Conservation (phyloP, 2,888 invertebrate genomes). For the Nycteola revayana region DNA sequence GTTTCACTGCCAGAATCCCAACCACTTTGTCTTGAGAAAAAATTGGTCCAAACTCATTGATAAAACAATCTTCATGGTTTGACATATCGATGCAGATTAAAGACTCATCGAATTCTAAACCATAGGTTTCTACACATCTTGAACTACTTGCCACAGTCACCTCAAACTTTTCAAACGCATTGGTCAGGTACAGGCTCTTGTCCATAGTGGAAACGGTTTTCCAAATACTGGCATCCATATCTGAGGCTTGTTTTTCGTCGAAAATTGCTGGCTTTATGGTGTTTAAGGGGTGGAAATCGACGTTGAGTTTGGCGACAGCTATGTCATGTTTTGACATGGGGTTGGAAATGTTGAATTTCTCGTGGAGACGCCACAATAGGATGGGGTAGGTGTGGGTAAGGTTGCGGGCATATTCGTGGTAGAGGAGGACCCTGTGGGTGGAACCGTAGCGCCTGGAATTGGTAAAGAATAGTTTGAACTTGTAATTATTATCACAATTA, state of each 20-base stretch:
- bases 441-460: slow-evolving; percentile 35
- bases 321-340: slow-evolving; percentile 51
- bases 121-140: slow-evolving; percentile 54
- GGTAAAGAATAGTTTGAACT: too few relatives aligned
- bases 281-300: slow-evolving; percentile 36
- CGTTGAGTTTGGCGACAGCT: slow-evolving; percentile 60
- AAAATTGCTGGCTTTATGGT: slow-evolving; percentile 46
- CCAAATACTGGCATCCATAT: slow-evolving; percentile 56
- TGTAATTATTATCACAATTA: too few relatives aligned
- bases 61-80: slow-evolving; percentile 57
- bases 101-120: slow-evolving; percentile 47
- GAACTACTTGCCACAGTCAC: slow-evolving; percentile 29
- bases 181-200: slow-evolving; percentile 56
- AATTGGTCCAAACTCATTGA: slow-evolving; percentile 66
- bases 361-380: slow-evolving; percentile 61
- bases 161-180: slow-evolving; percentile 52
- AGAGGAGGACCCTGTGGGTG: slow-evolving; percentile 54
- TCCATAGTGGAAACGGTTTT: slow-evolving; percentile 67
- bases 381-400: slow-evolving; percentile 54
- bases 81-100: slow-evolving; percentile 60
- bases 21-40: slow-evolving; percentile 51
- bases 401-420: slow-evolving; percentile 55
- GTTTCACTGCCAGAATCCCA: slow-evolving; percentile 54
- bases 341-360: slow-evolving; percentile 47
- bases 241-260: slow-evolving; percentile 28